Base-by-base conservation (phyloP, 2,888 invertebrate species). In the Scrobipalpa costella region DNA sequence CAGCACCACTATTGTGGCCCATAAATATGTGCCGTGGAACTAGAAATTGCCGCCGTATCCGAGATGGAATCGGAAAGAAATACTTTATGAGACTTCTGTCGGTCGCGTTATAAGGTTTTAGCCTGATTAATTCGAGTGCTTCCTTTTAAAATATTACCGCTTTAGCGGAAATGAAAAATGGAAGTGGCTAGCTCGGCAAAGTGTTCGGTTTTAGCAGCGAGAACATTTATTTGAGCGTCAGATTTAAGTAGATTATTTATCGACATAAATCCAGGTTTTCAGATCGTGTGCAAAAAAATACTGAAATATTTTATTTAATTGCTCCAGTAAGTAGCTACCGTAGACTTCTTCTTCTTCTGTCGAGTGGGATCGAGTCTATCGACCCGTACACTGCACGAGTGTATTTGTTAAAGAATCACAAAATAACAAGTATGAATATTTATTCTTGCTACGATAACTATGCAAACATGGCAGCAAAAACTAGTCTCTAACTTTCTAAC, bases 11-110 rank as follows among this genome's bases (percentile, higher is more conserved):
- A 81, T 83, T 82, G 83, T 79, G 74, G 70, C 69, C 78, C 75
- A 79, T 84, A 86, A 84, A 85, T 84, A 74, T 71, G 70, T 73
- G 72, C 75, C 75, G 73, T 75, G 78, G 69, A 79, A 75, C 69
- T 75, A 75, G 73, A 76, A 77, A 77, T 73, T 75, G 76, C 74
- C 72, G 74, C 71, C 67, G 67, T 72, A 72, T 71, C 67, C 66
- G 65, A 66, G 71, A 73, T 71, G 68, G 69, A 70, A 62, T 66
- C 55, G 60, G 63, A 55, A 59, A 27, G 17, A 13, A 40, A 63
- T 57, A 63, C 61, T 61, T 66, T 59, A 44, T 59, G 27, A 21
- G 40, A 59, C 21, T 38, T 44, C n/a, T 44, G 40, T 17, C 49
- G 60, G 47, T 33, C 60, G 60, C 47, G 40, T 19, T 59, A 59